Evolutionary conservation across 2,797 vertebrate species (phyloP).

Genomic region (Fistularia commersonii): DNA sequence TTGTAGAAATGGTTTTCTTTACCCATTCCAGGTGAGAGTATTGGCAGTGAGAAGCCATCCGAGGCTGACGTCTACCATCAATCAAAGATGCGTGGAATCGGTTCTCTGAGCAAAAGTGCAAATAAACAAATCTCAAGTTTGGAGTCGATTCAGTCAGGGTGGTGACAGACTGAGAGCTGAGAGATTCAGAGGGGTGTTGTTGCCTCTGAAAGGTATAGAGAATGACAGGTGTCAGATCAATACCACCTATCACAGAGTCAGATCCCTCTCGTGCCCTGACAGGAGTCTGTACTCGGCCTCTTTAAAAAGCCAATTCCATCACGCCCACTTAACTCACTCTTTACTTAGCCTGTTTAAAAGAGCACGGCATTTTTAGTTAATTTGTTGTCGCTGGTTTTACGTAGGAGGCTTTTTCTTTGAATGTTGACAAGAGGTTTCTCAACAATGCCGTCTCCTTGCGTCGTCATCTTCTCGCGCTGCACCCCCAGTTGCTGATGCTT

Average conservation of each 20-base stretch:
- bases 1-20: no score
- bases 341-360: constrained; percentile 18
- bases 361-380: no score
- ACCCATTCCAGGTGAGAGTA: no score
- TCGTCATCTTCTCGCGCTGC: neutral
- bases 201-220: constrained; percentile 41
- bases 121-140: no score
- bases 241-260: constrained; percentile 42
- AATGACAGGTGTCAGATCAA: constrained; percentile 50
- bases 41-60: no score
- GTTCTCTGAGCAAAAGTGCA: no score
- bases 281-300: constrained; percentile 35
- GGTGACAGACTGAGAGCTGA: constrained; percentile 32
- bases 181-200: constrained; percentile 42
- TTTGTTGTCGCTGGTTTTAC: no score
- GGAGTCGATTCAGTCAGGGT: no score
- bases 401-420: no score
- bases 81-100: no score
- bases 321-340: constrained; percentile 11
- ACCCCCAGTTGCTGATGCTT: constrained; percentile 14
- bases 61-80: no score
- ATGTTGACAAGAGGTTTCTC: constrained; percentile 21
- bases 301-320: constrained; percentile 39
- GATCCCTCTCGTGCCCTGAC: constrained; percentile 38
- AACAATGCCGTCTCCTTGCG: constrained; percentile 2